phyloP scores from a whole-genome alignment of 2,888 invertebrate genomes.

The Autographa pulchrina region DNA sequence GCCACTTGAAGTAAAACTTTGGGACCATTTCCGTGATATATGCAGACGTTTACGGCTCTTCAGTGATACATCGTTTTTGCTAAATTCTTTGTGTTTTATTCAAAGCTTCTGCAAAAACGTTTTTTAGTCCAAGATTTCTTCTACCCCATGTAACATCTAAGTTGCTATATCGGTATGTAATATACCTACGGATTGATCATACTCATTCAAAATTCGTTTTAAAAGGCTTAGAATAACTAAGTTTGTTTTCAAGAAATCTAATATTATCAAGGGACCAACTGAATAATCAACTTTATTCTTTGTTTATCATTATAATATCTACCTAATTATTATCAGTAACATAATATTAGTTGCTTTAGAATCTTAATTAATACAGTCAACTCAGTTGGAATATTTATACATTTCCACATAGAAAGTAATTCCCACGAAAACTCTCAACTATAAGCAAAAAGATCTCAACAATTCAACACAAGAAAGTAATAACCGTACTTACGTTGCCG shows the following conservation, averaged over 20 bases:
- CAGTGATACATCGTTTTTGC: background rate
- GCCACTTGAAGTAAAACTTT: constrained; percentile 7
- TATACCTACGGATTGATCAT: too few relatives aligned
- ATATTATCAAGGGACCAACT: too few relatives aligned
- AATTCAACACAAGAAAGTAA: constrained; percentile 32
- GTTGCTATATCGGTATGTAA: background rate
- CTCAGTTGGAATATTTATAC: too few relatives aligned
- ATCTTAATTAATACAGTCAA: too few relatives aligned
- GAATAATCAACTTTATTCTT: too few relatives aligned
- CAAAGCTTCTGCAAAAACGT: background rate
- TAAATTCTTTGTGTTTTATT: background rate
- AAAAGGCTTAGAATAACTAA: background rate
- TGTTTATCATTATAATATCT: too few relatives aligned
- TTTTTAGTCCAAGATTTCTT: background rate
- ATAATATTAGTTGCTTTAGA: too few relatives aligned
- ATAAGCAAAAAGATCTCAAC: constrained; percentile 27
- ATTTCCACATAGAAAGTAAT: background rate
- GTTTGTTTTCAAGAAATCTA: too few relatives aligned
- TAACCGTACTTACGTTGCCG: constrained; percentile 49
- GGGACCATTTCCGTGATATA: constrained; percentile 9
- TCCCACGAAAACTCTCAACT: constrained; percentile 4
- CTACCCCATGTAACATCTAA: background rate
- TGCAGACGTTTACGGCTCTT: constrained; percentile 10
- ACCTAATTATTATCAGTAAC: too few relatives aligned
- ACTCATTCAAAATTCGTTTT: too few relatives aligned